Evolutionary conservation across 2,113 vertebrate species (phyloP).

Genomic region (Pomatostomus ruficeps): DNA sequence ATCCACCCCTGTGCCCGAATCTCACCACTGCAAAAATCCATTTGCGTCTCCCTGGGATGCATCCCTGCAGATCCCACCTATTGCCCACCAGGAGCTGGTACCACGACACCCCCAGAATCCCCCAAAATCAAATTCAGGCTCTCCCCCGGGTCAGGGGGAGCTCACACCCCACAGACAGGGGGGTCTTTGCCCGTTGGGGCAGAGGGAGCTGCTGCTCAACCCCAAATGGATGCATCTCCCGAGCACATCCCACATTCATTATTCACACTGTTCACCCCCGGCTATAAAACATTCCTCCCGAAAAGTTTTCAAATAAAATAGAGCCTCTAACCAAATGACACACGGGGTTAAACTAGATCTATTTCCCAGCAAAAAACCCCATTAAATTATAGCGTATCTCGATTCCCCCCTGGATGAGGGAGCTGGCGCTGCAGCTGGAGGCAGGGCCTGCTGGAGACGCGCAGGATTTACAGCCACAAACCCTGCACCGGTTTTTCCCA

Average conservation of each 20-base stretch:
- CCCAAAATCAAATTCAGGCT: neutral
- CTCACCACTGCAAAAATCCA: neutral
- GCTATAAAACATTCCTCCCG: neutral
- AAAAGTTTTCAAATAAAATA: constrained; percentile 2
- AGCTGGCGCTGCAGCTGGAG: neutral
- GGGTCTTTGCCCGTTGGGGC: accelerated
- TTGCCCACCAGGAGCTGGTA: neutral
- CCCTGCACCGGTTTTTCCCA: neutral
- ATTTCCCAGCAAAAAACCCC: neutral
- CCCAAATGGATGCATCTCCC: neutral
- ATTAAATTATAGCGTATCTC: neutral
- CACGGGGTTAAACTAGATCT: neutral
- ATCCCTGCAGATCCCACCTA: neutral
- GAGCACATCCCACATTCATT: neutral
- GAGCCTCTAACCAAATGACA: neutral
- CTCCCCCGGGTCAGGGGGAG: neutral
- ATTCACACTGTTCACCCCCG: neutral
- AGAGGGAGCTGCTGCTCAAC: neutral
- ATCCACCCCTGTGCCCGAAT: accelerated
- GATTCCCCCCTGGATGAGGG: neutral
- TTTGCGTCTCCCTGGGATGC: neutral
- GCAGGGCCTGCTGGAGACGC: neutral
- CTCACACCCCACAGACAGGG: accelerated
- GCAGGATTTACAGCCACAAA: neutral
- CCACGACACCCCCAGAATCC: neutral